Base-by-base conservation (phyloP, 2,888 invertebrate species). In the Ceramica pisi region DNA sequence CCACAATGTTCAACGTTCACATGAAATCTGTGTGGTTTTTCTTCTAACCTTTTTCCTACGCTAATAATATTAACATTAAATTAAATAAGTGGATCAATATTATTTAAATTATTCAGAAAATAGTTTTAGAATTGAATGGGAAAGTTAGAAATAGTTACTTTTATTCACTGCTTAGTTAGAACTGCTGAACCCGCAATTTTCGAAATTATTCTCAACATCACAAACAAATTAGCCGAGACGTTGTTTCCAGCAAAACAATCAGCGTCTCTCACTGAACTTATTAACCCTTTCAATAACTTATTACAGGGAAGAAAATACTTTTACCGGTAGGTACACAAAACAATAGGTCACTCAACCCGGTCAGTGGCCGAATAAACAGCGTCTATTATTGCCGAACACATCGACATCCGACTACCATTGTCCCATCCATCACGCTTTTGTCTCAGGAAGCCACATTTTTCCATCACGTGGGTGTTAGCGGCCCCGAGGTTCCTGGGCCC, bases 381-480 rank as follows among this genome's bases (percentile, higher is more conserved):
- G 16, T 31, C 53, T 26, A 35, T 71, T 76, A 59, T 48, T 31
- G 14, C 62, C 26, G 26, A 56, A 74, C 44, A 51, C 21, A 50
- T 77, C 44, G 21, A 62, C 55, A 2, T 3, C 26, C 31, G 7
- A 57, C 31, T 26, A 44, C 61, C 53, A 66, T 66, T 67, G 51
- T 63, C 38, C 53, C 55, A 67, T 69, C 70, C 46, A 63, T 80
- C 59, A 74, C 56, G 21, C 62, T 53, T 48, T 74, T 78, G 71
- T 68, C 62, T 69, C 50, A 80, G 35, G 46, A 63, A 63, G 75
- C 65, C 57, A 65, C 67, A 78, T 70, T 82, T 80, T 82, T 74
- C 67, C 57, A 66, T 68, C 72, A 35, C 38, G 61, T 57, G 41
- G 70, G 75, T 70, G 67, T 75, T 67, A 68, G 16, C 46, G 6